A percentile compares a stretch with the other conserved stretches of the same genome.
These are phyloP conservation scores for Eristalis intricaria DNA, from an alignment of 2,888 invertebrate species.

Conservation along the genomic window DNA sequence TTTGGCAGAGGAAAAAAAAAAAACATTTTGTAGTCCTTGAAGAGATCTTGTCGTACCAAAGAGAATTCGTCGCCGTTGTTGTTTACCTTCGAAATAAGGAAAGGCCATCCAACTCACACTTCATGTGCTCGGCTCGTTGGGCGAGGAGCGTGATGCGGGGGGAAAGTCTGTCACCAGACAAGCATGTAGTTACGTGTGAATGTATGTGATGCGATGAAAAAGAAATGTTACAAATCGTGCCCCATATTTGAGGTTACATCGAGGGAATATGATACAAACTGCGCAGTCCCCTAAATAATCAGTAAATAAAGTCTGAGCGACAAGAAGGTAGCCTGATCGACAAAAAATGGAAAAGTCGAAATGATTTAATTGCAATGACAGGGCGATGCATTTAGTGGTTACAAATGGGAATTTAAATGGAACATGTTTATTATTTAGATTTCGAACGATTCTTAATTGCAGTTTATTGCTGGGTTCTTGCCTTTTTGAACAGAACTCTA, in stretches of 20 bases:
- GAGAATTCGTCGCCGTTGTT: conserved; percentile 25
- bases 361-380: neutral
- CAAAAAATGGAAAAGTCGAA: neutral
- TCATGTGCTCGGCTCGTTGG: neutral
- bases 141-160: neutral
- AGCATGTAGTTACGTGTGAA: conserved; percentile 12
- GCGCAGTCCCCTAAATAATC: conserved; percentile 49
- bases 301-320: conserved; percentile 16
- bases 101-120: conserved; percentile 7
- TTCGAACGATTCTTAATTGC: too few relatives aligned
- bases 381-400: too few relatives aligned
- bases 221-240: conserved; percentile 30
- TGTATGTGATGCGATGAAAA: neutral
- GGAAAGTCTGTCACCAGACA: conserved; percentile 12
- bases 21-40: neutral
- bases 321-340: neutral
- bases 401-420: too few relatives aligned
- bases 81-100: conserved; percentile 46
- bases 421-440: too few relatives aligned
- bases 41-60: neutral
- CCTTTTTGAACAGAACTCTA: too few relatives aligned
- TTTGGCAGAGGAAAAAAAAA: conserved; percentile 23
- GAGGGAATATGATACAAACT: conserved; percentile 37
- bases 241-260: conserved; percentile 19
- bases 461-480: too few relatives aligned